Evolutionary conservation across 2,113 vertebrate genomes (phyloP), one percentile per base, ranked within the genome.

Genomic region (Erinaceus europaeus): DNA sequence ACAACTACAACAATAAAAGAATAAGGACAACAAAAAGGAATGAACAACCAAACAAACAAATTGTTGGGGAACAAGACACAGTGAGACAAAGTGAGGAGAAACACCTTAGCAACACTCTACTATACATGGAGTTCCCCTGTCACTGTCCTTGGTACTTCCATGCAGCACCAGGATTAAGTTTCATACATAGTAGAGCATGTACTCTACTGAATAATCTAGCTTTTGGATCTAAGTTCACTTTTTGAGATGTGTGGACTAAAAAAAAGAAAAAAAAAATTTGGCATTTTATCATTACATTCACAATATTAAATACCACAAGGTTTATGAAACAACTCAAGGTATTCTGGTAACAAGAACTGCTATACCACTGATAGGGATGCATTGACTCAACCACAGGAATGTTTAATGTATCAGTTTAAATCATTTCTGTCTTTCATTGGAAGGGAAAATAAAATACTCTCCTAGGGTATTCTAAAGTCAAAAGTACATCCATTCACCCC

Each of bases 371-470:
- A 34, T 72, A 59, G 52, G 34, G 14, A 59, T 23, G 68, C 36
- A 90, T 42, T 84, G 52, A 84, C 67, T 88, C 8, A 75, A 14
- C 4, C 0, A 0, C 5, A 69, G 21, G 9, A 18, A 71, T 21
- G 9, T 78, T 72, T 59, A 85, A 36, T 18, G 2, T 75, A 71
- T 87, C 61, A 38, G 34, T 85, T 89, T 86, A 79, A 92, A 72
- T 44, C 44, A 50, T 11, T 34, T 44, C 14, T 88, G 5, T 68
- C 23, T 62, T 79, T 75, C 62, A 57, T 67, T 18, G 1, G 6
- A 75, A 40, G 38, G 21, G n/a, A 61, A 90, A 84, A 42, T 50
- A 68, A 86, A 86, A 38, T 29, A 59, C 9, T 65, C 9, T 76
- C 44, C 79, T 6, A n/a, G 18, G 21, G 61, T 29, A 67, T 72